Conservation (phyloP, 1,140 invertebrate genomes). For the Dendroctonus ponderosae region DNA sequence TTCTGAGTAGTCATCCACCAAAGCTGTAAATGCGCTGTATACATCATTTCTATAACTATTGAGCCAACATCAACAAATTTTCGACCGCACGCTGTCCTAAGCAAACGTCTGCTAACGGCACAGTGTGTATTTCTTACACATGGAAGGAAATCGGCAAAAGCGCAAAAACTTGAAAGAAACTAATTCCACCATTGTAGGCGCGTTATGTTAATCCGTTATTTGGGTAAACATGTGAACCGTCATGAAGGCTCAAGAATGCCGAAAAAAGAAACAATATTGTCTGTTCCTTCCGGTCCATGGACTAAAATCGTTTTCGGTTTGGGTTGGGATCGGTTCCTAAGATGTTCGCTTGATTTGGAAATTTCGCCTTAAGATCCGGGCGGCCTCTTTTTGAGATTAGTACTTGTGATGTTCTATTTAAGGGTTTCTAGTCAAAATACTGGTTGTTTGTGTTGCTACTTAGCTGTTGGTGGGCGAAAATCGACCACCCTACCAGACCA, state of each 20-base stretch:
- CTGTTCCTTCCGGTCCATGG: slow-evolving; percentile 23
- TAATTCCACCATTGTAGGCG: slow-evolving; percentile 18
- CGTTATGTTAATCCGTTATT: slow-evolving; percentile 28
- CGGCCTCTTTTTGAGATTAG: slow-evolving; percentile 14
- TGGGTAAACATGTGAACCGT: slow-evolving; percentile 20
- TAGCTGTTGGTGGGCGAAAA: slow-evolving; percentile 22
- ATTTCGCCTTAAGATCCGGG: slow-evolving; percentile 8
- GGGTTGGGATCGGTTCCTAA: slow-evolving; percentile 11
- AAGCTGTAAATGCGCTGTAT: no score
- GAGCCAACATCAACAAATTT: background rate
- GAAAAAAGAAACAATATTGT: slow-evolving; percentile 15
- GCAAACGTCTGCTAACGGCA: slow-evolving; percentile 17
- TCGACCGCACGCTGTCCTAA: slow-evolving; percentile 13
- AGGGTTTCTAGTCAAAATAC: slow-evolving; percentile 19
- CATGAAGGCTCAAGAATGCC: slow-evolving; percentile 11
- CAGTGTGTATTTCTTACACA: slow-evolving; percentile 23
- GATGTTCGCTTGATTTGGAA: slow-evolving; percentile 21
- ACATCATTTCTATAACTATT: no score
- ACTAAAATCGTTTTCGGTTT: background rate
- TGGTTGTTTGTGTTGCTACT: slow-evolving; percentile 16
- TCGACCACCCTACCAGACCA: no score
- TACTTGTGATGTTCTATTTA: slow-evolving; percentile 7
- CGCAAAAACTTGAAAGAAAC: slow-evolving; percentile 12
- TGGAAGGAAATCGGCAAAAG: slow-evolving; percentile 21
- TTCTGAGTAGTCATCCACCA: no score